Conservation (phyloP, 1,140 invertebrate genomes). For the Lasioglossum baleicum region DNA sequence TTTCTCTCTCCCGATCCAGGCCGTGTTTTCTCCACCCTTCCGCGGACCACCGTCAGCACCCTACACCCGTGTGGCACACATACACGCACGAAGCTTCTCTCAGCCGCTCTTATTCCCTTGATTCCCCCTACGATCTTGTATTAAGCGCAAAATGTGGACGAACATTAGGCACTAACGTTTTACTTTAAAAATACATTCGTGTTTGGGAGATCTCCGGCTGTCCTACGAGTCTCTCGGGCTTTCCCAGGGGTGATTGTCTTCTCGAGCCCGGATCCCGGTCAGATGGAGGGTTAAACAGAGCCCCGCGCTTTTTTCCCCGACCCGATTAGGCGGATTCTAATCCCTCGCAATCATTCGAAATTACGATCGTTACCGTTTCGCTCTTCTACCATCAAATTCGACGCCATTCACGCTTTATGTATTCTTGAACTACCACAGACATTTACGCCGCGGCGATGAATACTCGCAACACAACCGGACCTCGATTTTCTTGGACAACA, state of each 20-base stretch:
- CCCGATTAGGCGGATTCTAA: neutral
- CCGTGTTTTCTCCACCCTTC: slow-evolving; percentile 35
- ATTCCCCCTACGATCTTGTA: slow-evolving; percentile 64
- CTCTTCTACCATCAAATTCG: neutral
- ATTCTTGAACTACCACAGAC: neutral
- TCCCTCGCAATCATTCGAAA: slow-evolving; percentile 10
- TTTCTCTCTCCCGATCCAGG: slow-evolving; percentile 15
- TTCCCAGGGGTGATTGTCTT: slow-evolving; percentile 36
- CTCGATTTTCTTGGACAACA: too few species aligned
- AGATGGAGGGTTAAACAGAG: slow-evolving; percentile 29
- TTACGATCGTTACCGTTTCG: neutral
- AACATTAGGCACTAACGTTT: slow-evolving; percentile 73
- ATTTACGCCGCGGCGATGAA: too few species aligned
- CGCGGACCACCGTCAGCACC: slow-evolving; percentile 31
- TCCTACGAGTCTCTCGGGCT: slow-evolving; percentile 49
- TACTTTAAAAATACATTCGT: slow-evolving; percentile 67
- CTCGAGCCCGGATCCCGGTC: slow-evolving; percentile 30
- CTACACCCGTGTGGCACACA: neutral
- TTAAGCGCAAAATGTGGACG: slow-evolving; percentile 78
- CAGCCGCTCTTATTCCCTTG: slow-evolving; percentile 61
- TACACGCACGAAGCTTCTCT: slow-evolving; percentile 42
- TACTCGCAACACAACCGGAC: too few species aligned
- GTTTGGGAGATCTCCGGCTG: slow-evolving; percentile 56
- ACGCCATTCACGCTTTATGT: neutral
- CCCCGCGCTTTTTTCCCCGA: neutral